Percentiles rank a stretch among this genome's conserved stretches.
phyloP scores from a whole-genome alignment of 2,113 vertebrate genomes.

The Mustela nigripes region DNA sequence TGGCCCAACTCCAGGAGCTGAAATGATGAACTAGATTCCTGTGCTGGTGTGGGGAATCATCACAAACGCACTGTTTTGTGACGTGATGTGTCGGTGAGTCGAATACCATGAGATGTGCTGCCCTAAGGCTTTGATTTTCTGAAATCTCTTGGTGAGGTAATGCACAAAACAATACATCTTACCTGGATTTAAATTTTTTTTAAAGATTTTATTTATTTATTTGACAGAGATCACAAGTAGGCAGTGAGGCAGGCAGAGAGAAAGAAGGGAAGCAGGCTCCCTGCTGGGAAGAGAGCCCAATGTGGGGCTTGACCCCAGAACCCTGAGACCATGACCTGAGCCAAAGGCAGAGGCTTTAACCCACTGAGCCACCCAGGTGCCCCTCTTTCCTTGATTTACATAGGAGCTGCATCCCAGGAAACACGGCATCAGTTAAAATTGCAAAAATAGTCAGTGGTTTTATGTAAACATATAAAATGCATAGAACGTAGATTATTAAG shows the following conservation, averaged over 20 bases:
- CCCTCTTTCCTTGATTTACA: not conserved
- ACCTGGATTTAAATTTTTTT: not conserved
- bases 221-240: no score
- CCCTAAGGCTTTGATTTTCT: not conserved
- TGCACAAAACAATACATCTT: not conserved
- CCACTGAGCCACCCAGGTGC: no score
- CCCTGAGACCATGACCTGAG: no score
- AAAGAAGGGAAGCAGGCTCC: no score
- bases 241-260: no score
- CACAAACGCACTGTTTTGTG: not conserved
- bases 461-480: not conserved
- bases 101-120: not conserved
- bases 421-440: not conserved
- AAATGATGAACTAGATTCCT: not conserved
- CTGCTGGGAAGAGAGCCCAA: no score
- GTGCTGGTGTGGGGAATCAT: not conserved
- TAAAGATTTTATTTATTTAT: no score
- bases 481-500: not conserved
- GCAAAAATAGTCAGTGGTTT: not conserved
- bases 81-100: not conserved
- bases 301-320: no score
- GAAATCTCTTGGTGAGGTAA: not conserved
- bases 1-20: not conserved
- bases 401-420: not conserved
- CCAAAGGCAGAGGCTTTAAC: no score